phyloP scores from a whole-genome alignment of 2,797 vertebrate genomes.

The Vipera ursinii region DNA sequence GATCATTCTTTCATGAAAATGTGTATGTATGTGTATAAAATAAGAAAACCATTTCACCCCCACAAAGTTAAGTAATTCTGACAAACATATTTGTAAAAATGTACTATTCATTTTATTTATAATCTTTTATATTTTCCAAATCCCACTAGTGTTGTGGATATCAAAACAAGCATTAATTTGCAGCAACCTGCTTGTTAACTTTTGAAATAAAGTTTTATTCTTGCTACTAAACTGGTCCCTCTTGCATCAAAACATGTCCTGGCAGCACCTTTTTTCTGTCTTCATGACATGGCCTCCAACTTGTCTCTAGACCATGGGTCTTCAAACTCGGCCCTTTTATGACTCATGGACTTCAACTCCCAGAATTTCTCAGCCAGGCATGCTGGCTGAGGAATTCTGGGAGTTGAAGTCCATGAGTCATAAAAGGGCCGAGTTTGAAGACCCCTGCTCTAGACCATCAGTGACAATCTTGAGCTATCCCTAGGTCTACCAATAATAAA shows the following conservation, averaged over 20 bases:
- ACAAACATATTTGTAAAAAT: slow-evolving; percentile 42
- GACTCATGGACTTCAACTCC: too few relatives aligned
- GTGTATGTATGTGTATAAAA: not conserved
- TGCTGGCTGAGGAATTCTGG: too few relatives aligned
- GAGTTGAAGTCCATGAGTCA: too few relatives aligned
- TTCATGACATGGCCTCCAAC: not conserved
- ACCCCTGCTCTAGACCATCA: not conserved
- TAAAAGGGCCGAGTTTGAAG: too few relatives aligned
- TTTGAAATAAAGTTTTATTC: slow-evolving; percentile 38
- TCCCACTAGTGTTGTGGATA: slow-evolving; percentile 45
- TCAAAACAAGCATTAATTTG: slow-evolving; percentile 48
- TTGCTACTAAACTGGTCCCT: slow-evolving; percentile 9
- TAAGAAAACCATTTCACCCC: slow-evolving; percentile 29
- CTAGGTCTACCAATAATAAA: not conserved
- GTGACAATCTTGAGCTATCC: not conserved
- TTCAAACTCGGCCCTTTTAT: too few relatives aligned
- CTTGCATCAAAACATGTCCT: not conserved
- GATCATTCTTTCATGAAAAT: not conserved
- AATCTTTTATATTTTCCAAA: slow-evolving; percentile 39
- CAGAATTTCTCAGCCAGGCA: too few relatives aligned
- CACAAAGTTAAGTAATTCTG: slow-evolving; percentile 21
- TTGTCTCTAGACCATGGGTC: not conserved
- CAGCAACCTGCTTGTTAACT: slow-evolving; percentile 53
- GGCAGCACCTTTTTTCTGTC: not conserved
- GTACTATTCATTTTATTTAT: slow-evolving; percentile 51